These are phyloP conservation scores for Atherinomorus stipes DNA, from an alignment of 2,113 vertebrate genomes.

Conservation along the genomic window DNA sequence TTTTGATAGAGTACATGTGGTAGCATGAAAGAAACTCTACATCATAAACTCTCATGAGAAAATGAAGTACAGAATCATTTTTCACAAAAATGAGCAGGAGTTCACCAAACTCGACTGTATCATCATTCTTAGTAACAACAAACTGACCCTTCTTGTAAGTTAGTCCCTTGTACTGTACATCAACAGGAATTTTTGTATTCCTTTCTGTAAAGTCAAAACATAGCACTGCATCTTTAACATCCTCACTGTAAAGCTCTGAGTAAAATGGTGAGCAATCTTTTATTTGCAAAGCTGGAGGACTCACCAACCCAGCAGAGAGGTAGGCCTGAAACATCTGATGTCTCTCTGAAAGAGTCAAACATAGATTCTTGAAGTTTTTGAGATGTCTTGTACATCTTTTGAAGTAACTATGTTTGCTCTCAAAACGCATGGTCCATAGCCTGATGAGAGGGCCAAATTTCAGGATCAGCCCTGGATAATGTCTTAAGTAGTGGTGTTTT, in stretches of 20 bases:
- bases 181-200: conserved; percentile 44
- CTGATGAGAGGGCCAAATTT: no score
- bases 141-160: conserved; percentile 45
- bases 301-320: no score
- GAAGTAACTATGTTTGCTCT: no score
- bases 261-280: conserved; percentile 43
- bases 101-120: conserved; percentile 46
- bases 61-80: conserved; percentile 41
- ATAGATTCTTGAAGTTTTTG: no score
- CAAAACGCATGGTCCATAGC: no score
- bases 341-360: no score
- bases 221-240: conserved; percentile 35
- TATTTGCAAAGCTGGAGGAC: background rate
- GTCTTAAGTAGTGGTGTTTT: no score
- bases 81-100: conserved; percentile 45
- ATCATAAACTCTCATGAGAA: conserved; percentile 27
- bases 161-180: conserved; percentile 44
- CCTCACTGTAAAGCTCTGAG: conserved; percentile 50
- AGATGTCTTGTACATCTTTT: no score
- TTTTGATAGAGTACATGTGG: conserved; percentile 42
- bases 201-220: conserved; percentile 50
- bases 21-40: conserved; percentile 36
- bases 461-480: no score
- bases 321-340: no score
- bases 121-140: conserved; percentile 29